These are phyloP conservation scores for Auanema sp. DNA, from an alignment of 2,888 invertebrate genomes.

Conservation along the genomic window DNA sequence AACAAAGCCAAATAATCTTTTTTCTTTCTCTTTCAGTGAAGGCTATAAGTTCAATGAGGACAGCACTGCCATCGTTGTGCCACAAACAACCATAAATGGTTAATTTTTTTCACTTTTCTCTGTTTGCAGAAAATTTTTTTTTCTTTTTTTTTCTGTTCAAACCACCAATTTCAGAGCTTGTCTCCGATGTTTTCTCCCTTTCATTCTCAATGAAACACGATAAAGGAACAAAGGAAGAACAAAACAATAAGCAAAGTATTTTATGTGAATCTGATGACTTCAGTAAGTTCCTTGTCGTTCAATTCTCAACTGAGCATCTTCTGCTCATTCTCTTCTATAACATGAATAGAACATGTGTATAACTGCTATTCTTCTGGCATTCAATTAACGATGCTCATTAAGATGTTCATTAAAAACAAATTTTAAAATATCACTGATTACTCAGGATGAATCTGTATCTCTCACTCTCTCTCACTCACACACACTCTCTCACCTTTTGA, in stretches of 20 bases:
- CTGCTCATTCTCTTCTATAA: not conserved
- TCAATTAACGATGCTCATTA: too few relatives aligned
- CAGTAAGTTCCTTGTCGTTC: conserved; percentile 69
- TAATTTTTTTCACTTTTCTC: not conserved
- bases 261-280: conserved; percentile 96
- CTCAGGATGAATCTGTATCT: too few relatives aligned
- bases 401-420: too few relatives aligned
- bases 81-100: conserved; percentile 11
- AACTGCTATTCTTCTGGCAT: too few relatives aligned
- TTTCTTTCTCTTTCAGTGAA: not conserved
- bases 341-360: not conserved
- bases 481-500: too few relatives aligned
- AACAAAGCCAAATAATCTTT: too few relatives aligned
- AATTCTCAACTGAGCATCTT: not conserved
- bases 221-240: conserved; percentile 74
- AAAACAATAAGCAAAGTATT: conserved; percentile 91
- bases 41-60: conserved; percentile 21
- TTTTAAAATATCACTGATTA: too few relatives aligned
- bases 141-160: not conserved
- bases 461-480: too few relatives aligned
- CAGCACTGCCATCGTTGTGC: conserved; percentile 22
- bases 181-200: conserved; percentile 75
- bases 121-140: not conserved
- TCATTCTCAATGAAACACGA: conserved; percentile 94
- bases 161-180: conserved; percentile 66